A percentile compares a stretch with the other conserved stretches of the same genome.
These are phyloP conservation scores for Psettodes erumei DNA, from an alignment of 2,113 vertebrate genomes.

Conservation along the genomic window DNA sequence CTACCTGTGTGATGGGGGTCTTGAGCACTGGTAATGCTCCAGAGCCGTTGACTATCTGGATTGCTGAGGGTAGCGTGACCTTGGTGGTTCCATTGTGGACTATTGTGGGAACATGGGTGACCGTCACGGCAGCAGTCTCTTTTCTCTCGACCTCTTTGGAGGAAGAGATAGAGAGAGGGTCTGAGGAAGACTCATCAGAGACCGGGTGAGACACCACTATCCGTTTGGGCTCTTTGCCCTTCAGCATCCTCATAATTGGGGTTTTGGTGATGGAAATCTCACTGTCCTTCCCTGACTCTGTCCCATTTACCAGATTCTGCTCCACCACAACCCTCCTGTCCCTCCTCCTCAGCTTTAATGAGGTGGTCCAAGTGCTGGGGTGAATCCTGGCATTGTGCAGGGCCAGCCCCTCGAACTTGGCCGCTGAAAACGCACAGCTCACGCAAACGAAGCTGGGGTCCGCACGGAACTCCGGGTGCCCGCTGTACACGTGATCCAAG, in stretches of 20 bases:
- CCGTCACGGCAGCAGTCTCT: conserved; percentile 78
- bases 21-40: conserved; percentile 88
- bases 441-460: conserved; percentile 90
- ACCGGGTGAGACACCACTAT: conserved; percentile 85
- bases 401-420: conserved; percentile 91
- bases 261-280: conserved; percentile 98
- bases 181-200: conserved; percentile 82
- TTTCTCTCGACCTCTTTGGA: conserved; percentile 73
- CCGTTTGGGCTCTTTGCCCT: conserved; percentile 94
- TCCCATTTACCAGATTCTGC: conserved; percentile 82
- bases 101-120: conserved; percentile 83
- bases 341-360: conserved; percentile 87
- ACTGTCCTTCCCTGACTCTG: conserved; percentile 73
- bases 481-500: conserved; percentile 91
- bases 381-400: conserved; percentile 92
- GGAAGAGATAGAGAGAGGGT: conserved; percentile 34
- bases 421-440: conserved; percentile 87
- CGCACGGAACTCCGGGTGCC: conserved; percentile 90
- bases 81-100: conserved; percentile 85
- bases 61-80: conserved; percentile 82
- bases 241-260: conserved; percentile 98
- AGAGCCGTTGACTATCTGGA: conserved; percentile 87
- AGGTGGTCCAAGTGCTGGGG: conserved; percentile 79
- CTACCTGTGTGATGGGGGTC: conserved; percentile 89
- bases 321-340: conserved; percentile 87